These are phyloP conservation scores for Aspidoscelis tigris DNA, from an alignment of 2,113 vertebrate genomes.

Conservation along the genomic window DNA sequence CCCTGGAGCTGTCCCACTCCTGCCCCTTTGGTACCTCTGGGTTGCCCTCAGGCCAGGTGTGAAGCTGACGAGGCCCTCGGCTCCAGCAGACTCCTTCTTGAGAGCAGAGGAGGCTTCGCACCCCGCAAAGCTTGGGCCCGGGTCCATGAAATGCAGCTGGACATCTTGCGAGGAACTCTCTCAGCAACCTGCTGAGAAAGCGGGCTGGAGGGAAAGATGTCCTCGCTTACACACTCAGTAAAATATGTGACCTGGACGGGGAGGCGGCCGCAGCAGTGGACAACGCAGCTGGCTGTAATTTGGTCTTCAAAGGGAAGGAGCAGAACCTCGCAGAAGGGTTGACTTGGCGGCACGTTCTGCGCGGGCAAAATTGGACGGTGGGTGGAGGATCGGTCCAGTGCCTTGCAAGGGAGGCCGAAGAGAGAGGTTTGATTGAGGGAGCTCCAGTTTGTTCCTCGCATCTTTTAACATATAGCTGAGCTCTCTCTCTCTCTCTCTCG, in stretches of 20 bases:
- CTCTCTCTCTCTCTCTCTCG: no score
- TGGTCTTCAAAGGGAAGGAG: slow-evolving; percentile 2
- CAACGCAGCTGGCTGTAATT: background rate
- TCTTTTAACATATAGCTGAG: background rate
- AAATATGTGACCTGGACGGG: slow-evolving; percentile 23
- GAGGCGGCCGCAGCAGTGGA: background rate
- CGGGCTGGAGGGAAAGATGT: background rate
- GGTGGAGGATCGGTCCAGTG: background rate
- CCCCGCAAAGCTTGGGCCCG: background rate
- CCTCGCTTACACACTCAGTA: slow-evolving; percentile 14
- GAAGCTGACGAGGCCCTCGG: background rate
- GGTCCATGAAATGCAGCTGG: slow-evolving; percentile 25
- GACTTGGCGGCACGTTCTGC: background rate
- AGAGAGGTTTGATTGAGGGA: background rate
- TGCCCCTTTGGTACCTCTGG: background rate
- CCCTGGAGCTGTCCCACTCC: background rate
- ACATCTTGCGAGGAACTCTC: background rate
- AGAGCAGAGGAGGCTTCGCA: background rate
- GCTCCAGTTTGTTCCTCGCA: no score
- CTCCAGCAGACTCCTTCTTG: background rate
- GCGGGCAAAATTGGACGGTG: no score
- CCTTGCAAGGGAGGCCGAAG: background rate
- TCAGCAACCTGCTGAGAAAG: slow-evolving; percentile 16
- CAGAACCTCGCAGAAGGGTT: background rate
- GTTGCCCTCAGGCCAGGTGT: slow-evolving; percentile 9